Percentiles rank a stretch among this genome's conserved stretches.
These are phyloP conservation scores for Todiramphus chloris DNA, from an alignment of 2,113 vertebrate genomes.

Conservation along the genomic window DNA sequence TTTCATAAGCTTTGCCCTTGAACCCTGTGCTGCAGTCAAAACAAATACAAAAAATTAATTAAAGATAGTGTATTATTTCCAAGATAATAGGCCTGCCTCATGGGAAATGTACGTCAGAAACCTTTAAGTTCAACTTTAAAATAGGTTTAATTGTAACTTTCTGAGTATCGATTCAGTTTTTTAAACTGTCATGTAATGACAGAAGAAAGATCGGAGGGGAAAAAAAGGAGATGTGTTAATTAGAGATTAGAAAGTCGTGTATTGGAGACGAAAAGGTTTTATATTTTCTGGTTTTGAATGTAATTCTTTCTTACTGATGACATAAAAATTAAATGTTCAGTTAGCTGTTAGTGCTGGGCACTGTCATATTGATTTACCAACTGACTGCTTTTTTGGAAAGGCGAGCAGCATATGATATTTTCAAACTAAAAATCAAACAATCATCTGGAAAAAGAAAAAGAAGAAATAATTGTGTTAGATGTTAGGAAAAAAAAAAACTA, in stretches of 20 bases:
- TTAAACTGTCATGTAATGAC: not conserved
- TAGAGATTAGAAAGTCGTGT: not conserved
- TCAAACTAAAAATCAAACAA: conserved; percentile 30
- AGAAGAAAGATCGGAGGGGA: not conserved
- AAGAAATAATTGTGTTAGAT: not conserved
- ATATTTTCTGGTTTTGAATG: conserved; percentile 10
- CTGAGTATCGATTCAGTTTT: not conserved
- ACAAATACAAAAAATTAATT: not conserved
- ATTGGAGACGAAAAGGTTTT: not conserved
- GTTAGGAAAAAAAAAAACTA: not conserved
- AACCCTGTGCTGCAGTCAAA: not conserved
- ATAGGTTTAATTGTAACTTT: not conserved
- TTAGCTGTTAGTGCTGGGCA: not conserved
- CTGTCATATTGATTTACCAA: conserved; percentile 38
- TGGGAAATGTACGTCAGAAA: not conserved
- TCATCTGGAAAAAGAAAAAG: not conserved
- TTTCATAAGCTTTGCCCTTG: not conserved
- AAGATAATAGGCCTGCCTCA: not conserved
- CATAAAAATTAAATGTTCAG: conserved; percentile 16
- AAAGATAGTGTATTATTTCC: not conserved
- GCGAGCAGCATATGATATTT: not conserved
- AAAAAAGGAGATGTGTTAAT: not conserved
- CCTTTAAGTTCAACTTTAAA: not conserved
- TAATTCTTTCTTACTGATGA: not conserved
- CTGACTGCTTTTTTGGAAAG: not conserved